These are phyloP conservation scores for Drosophila watanabei DNA, from an alignment of 1,140 invertebrate genomes.

Conservation along the genomic window DNA sequence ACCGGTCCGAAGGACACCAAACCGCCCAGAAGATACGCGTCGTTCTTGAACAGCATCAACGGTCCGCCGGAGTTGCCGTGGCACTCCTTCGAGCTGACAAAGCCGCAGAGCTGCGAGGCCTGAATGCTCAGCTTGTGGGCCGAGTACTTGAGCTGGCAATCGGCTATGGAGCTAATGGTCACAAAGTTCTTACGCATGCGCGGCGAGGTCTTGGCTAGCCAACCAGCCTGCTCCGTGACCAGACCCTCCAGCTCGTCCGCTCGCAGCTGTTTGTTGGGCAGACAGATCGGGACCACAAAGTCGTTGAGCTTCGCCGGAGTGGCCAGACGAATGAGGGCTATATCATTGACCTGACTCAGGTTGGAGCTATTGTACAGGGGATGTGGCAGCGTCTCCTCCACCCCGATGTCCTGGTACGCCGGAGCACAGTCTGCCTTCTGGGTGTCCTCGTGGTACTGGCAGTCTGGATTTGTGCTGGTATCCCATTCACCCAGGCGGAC, in stretches of 20 bases:
- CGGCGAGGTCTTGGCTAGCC: slow-evolving; percentile 90
- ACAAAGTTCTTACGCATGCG: slow-evolving; percentile 86
- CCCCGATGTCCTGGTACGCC: slow-evolving; percentile 87
- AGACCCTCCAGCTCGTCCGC: slow-evolving; percentile 85
- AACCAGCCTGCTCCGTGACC: slow-evolving; percentile 91
- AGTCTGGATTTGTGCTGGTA: slow-evolving; percentile 73
- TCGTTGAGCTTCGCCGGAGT: slow-evolving; percentile 86
- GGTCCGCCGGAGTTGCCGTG: slow-evolving; percentile 88
- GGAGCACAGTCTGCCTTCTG: slow-evolving; percentile 86
- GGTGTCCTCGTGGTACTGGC: slow-evolving; percentile 38
- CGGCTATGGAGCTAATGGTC: slow-evolving; percentile 39
- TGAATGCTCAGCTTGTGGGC: slow-evolving; percentile 27
- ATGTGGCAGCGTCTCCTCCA: slow-evolving; percentile 89
- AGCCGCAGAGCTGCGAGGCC: slow-evolving; percentile 56
- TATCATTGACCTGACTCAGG: slow-evolving; percentile 87
- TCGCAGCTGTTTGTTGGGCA: slow-evolving; percentile 87
- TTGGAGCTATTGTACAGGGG: slow-evolving; percentile 87
- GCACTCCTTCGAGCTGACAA: slow-evolving; percentile 22
- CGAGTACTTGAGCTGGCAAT: slow-evolving; percentile 60
- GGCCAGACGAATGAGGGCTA: slow-evolving; percentile 91
- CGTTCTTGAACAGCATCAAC: slow-evolving; percentile 82
- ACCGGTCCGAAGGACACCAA: slow-evolving; percentile 91
- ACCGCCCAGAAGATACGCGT: slow-evolving; percentile 86
- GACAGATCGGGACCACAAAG: slow-evolving; percentile 91
- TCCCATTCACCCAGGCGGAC: slow-evolving; percentile 85